phyloP scores from a whole-genome alignment of 2,888 invertebrate genomes.

The Drosophila mimica region DNA sequence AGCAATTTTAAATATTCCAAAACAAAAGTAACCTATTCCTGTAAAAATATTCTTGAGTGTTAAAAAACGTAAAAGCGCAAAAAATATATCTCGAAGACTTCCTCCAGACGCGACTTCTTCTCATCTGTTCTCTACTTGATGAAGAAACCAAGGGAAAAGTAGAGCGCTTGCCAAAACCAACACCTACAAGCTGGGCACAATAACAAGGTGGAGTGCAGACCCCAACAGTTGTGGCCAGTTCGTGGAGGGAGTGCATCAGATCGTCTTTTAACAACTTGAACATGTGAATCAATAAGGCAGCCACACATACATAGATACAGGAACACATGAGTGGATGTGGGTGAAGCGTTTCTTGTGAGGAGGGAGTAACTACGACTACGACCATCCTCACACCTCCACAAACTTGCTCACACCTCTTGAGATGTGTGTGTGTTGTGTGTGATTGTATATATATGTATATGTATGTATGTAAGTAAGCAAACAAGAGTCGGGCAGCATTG shows the following conservation, averaged over 20 bases:
- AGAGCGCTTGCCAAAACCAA: constrained; percentile 11
- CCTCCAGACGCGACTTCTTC: neutral
- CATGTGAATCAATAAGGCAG: constrained; percentile 63
- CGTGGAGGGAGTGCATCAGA: constrained; percentile 43
- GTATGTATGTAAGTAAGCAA: constrained; percentile 18
- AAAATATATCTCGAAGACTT: neutral
- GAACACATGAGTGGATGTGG: constrained; percentile 57
- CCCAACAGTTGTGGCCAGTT: constrained; percentile 26
- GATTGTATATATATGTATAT: constrained; percentile 14
- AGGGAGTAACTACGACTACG: constrained; percentile 26
- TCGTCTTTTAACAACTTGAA: constrained; percentile 54
- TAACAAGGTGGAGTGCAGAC: constrained; percentile 8
- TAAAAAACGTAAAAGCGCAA: neutral
- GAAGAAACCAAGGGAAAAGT: neutral
- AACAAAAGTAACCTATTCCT: neutral
- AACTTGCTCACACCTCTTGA: constrained; percentile 12
- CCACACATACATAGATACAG: constrained; percentile 34
- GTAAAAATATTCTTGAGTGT: neutral
- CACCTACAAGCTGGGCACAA: neutral
- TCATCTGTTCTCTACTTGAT: neutral
- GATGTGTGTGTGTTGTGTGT: constrained; percentile 10
- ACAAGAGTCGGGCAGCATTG: constrained; percentile 50
- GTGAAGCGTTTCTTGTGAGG: constrained; percentile 62
- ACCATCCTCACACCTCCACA: constrained; percentile 6
- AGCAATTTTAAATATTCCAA: neutral